Base-by-base conservation (phyloP, 35 echinoderm and acorn worm species). In the Diadema setosum region DNA sequence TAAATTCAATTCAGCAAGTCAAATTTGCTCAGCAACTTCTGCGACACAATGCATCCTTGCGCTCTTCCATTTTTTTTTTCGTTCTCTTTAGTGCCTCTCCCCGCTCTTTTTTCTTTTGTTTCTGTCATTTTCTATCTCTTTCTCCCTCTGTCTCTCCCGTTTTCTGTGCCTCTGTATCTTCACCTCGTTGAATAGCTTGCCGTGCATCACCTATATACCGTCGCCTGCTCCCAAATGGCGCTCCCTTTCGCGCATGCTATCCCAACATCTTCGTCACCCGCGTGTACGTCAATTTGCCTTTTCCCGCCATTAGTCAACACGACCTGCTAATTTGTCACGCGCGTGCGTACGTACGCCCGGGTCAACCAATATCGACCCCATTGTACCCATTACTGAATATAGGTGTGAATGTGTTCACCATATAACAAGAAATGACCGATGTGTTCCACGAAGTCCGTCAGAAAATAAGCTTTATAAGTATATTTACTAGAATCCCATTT, bases 311-410 rank as follows among this genome's bases (percentile, higher is more conserved):
- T 2, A 36, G 73, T 42, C 30, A 78, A 35, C 5, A 78, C 25
- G 73, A 78, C 73, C 73, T n/a, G n/a, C n/a, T 44, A 39, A 44
- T 78, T 78, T 36, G 40, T 78, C 73, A 42, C 37, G 73, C 73
- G 73, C 73, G 37, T 44, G 73, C 73, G 63, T 29, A 11, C 12
- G 21, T 67, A 4, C 2, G 37, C 37, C 63, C 9, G 37, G 29
- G 5, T 5, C 5, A 32, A 12, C 27, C 37, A 2, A 67, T n/a
- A n/a, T n/a, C n/a, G n/a, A n/a, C n/a, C n/a, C n/a, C n/a, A n/a
- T n/a, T n/a, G n/a, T n/a, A n/a, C n/a, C n/a, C n/a, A n/a, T n/a
- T n/a, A n/a, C n/a, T n/a, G n/a, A n/a, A n/a, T n/a, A n/a, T n/a
- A n/a, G n/a, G n/a, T n/a, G n/a, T n/a, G n/a, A n/a, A n/a, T n/a